Evolutionary conservation across 2,113 vertebrate species (phyloP), one percentile per base, ranked within the genome.

Genomic region (Dolichotis patagonum): DNA sequence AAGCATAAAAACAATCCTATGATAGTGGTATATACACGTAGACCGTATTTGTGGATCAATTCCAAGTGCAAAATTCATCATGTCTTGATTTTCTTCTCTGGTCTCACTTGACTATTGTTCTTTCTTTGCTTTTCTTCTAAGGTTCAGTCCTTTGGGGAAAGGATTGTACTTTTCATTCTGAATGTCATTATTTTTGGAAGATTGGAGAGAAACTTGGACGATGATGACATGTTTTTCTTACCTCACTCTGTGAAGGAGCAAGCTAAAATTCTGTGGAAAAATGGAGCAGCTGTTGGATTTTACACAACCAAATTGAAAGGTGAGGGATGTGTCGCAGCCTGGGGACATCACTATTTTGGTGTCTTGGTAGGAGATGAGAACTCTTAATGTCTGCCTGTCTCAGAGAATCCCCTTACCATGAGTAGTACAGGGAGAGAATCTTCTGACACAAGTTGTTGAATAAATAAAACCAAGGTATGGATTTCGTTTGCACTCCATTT

Each of bases 271-370:
- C 97, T 99, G 95, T 99, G 99, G 99, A 97, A 95, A 52, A 97
- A 98, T 0, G 97, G 99, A 0, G 98, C 99, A 49, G 99, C 99
- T 0, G 98, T 99, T 67, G 99, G 99, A 62, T 99, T 99, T 98
- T 99, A 99, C 97, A 99, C 99, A 0, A 60, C 99, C 97, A 99
- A 99, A 96, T 98, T 92, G 97, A 99, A 99, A 99, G 99, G 99
- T 99, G 96, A 97, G 92, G 86, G 88, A 78, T 63, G 35, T 3
- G 7, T 0, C 7, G 26, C 12, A 1, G 20, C 22, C 56, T 2
- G 2, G 82, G 30, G 17, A 17, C 14, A 5, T 9, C 4, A 0
- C 75, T 12, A 0, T 8, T 38, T 16, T 46, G 65, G 60, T 30
- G 17, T 41, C 52, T 41, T 52, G 38, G 20, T 56, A n/a, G 32